Evolutionary conservation across 2,113 vertebrate genomes (phyloP).

Genomic region (Daboia siamensis): DNA sequence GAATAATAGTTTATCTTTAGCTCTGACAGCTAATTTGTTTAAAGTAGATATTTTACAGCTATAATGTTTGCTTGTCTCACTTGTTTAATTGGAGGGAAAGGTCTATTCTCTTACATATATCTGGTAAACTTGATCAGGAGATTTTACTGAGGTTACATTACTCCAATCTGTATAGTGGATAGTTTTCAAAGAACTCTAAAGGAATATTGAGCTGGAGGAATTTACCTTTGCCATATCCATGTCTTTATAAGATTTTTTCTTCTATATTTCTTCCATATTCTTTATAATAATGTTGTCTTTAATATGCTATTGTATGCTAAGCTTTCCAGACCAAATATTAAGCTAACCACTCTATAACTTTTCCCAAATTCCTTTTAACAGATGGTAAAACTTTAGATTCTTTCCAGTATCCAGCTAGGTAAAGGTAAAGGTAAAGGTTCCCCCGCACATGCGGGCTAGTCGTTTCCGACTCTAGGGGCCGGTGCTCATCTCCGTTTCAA

Average conservation of each 20-base stretch:
- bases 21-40: neutral
- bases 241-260: neutral
- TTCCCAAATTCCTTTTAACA: neutral
- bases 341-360: neutral
- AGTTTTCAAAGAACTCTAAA: neutral
- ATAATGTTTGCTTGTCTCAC: neutral
- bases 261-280: neutral
- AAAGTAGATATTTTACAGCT: neutral
- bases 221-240: neutral
- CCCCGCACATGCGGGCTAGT: too few species aligned
- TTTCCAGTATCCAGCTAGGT: neutral
- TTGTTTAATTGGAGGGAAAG: neutral
- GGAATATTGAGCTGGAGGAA: neutral
- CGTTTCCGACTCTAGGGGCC: too few species aligned
- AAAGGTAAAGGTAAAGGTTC: too few species aligned
- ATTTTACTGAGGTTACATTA: neutral
- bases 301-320: neutral
- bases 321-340: neutral
- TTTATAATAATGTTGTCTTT: neutral
- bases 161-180: neutral
- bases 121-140: neutral
- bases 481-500: too few species aligned
- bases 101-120: neutral
- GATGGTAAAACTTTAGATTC: neutral
- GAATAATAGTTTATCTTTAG: neutral